Conservation (phyloP, 1,140 invertebrate species). For the Drosophila lini region DNA sequence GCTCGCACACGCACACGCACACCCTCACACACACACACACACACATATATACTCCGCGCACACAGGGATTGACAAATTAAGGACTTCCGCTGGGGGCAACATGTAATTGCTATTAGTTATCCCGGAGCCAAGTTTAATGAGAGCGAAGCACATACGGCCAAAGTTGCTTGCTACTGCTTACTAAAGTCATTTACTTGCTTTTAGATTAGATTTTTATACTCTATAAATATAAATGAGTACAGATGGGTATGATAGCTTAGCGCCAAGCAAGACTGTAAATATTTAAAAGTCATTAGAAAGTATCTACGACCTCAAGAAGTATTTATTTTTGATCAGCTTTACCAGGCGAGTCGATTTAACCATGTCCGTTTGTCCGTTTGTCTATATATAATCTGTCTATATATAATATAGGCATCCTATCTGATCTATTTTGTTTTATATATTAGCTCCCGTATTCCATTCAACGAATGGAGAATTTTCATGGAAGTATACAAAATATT, state of each 20-base stretch:
- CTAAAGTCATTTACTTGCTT: constrained; percentile 12
- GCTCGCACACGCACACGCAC: constrained; percentile 9
- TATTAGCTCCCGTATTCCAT: too few relatives aligned
- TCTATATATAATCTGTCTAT: too few relatives aligned
- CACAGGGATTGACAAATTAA: constrained; percentile 63
- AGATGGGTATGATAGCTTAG: background rate
- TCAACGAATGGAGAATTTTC: too few relatives aligned
- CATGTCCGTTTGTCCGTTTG: too few relatives aligned
- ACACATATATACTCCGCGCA: background rate
- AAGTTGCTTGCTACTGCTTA: constrained; percentile 1
- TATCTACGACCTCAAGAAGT: too few relatives aligned
- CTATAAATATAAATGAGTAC: background rate
- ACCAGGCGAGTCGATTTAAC: too few relatives aligned
- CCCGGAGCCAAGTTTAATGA: constrained; percentile 43
- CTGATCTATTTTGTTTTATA: too few relatives aligned
- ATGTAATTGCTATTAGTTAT: constrained; percentile 62
- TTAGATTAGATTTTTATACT: constrained; percentile 4
- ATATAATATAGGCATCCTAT: too few relatives aligned
- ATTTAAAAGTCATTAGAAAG: too few relatives aligned
- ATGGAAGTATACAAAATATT: too few relatives aligned
- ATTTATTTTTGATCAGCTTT: too few relatives aligned
- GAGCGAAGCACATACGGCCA: constrained; percentile 3
- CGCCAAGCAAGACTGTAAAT: background rate
- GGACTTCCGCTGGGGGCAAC: constrained; percentile 56
- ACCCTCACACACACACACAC: constrained; percentile 6